Conservation (phyloP, 2,888 invertebrate species). For the Protonemura montana region DNA sequence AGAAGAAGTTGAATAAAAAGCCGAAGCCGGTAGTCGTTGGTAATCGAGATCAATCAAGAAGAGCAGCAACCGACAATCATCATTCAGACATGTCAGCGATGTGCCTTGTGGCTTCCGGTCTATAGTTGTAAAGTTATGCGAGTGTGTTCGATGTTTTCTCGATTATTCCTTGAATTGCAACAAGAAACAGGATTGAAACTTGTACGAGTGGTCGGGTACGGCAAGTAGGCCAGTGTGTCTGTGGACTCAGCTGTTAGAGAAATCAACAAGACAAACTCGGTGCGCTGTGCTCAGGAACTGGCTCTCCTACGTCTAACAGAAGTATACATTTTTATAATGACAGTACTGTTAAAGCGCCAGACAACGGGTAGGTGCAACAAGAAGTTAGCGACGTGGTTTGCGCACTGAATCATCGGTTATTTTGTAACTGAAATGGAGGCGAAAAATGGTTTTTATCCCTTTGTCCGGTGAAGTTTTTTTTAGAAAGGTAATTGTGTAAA, state of each 20-base stretch:
- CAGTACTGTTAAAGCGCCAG: not conserved
- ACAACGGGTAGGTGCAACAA: not conserved
- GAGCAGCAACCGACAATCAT: not conserved
- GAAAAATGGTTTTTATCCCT: not conserved
- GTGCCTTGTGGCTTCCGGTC: not conserved
- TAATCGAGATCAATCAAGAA: not conserved
- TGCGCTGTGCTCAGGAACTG: not conserved
- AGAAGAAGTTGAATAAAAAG: not conserved
- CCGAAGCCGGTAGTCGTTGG: not conserved
- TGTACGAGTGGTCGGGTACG: not conserved
- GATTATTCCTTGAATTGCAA: not conserved
- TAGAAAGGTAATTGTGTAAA: not conserved
- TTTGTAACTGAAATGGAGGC: not conserved
- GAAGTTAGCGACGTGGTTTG: not conserved
- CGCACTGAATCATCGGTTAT: not conserved
- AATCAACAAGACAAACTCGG: slow-evolving; percentile 12
- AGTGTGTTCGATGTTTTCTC: not conserved
- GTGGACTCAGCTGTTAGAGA: slow-evolving; percentile 7
- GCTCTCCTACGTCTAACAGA: not conserved
- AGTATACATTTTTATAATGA: not conserved
- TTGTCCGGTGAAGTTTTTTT: not conserved
- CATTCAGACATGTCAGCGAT: not conserved
- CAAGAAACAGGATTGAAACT: slow-evolving; percentile 12
- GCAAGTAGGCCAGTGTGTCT: not conserved
- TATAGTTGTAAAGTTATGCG: not conserved